Conservation (phyloP, 1,140 invertebrate genomes). For the Bombus cullumanus region DNA sequence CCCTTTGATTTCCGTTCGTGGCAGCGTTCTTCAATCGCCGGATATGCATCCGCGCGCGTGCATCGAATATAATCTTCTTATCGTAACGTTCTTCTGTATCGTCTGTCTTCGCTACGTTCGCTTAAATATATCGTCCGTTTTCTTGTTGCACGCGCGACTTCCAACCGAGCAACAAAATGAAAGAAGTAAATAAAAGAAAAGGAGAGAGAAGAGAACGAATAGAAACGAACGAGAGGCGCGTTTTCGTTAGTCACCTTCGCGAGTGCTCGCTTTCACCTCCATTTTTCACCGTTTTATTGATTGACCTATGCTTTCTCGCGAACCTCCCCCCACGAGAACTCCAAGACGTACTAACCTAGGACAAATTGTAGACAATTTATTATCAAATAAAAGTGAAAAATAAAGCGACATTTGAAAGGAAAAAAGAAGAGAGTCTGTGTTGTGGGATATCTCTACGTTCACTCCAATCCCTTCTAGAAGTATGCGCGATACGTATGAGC, state of each 20-base stretch:
- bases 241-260: constrained; percentile 45
- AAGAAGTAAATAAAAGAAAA: background rate
- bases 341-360: constrained; percentile 81
- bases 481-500: background rate
- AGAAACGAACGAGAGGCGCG: constrained; percentile 43
- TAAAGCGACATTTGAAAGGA: constrained; percentile 81
- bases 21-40: constrained; percentile 28
- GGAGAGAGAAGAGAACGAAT: constrained; percentile 22
- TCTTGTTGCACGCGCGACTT: constrained; percentile 45
- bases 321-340: constrained; percentile 73
- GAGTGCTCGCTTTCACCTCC: constrained; percentile 60
- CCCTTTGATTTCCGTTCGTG: background rate
- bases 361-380: constrained; percentile 83
- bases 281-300: constrained; percentile 63
- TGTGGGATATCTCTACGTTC: constrained; percentile 17
- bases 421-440: constrained; percentile 33
- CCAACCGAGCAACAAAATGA: background rate
- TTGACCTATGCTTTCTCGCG: constrained; percentile 75
- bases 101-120: constrained; percentile 48
- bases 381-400: constrained; percentile 81
- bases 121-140: constrained; percentile 31
- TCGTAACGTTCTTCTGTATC: constrained; percentile 51
- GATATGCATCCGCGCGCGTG: constrained; percentile 34
- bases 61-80: constrained; percentile 26
- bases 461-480: constrained; percentile 39